A percentile compares a stretch with the other conserved stretches of the same genome.
These are phyloP conservation scores for Diglossa brunneiventris DNA, from an alignment of 2,113 vertebrate genomes.

Conservation along the genomic window DNA sequence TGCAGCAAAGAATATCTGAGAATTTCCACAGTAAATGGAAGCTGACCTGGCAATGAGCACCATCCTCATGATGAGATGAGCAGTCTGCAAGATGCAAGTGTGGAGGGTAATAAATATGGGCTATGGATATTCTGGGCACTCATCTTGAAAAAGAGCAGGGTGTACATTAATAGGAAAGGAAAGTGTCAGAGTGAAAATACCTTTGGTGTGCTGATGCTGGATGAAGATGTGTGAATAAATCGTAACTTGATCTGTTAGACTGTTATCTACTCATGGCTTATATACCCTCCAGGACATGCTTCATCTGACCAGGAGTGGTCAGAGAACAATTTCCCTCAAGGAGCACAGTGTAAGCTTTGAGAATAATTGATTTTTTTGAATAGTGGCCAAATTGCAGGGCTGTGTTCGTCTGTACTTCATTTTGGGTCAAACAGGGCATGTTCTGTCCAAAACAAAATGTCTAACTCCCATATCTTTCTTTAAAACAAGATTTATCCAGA, in stretches of 20 bases:
- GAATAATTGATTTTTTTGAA: slow-evolving; percentile 47
- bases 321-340: slow-evolving; percentile 31
- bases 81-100: background rate
- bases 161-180: background rate
- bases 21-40: background rate
- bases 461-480: background rate
- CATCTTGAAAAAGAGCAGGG: background rate
- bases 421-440: background rate
- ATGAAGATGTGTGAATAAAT: slow-evolving; percentile 19
- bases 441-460: background rate
- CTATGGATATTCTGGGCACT: background rate
- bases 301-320: slow-evolving; percentile 21
- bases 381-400: background rate
- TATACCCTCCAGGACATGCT: slow-evolving; percentile 5
- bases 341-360: background rate
- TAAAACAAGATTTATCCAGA: background rate
- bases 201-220: background rate
- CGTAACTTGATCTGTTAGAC: background rate
- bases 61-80: background rate
- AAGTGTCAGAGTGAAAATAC: background rate
- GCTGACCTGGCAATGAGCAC: background rate
- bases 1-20: background rate
- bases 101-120: background rate
- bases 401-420: background rate
- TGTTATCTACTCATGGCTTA: background rate